Base-by-base conservation (phyloP, 2,888 invertebrate species). In the Epistrophella euchroma region DNA sequence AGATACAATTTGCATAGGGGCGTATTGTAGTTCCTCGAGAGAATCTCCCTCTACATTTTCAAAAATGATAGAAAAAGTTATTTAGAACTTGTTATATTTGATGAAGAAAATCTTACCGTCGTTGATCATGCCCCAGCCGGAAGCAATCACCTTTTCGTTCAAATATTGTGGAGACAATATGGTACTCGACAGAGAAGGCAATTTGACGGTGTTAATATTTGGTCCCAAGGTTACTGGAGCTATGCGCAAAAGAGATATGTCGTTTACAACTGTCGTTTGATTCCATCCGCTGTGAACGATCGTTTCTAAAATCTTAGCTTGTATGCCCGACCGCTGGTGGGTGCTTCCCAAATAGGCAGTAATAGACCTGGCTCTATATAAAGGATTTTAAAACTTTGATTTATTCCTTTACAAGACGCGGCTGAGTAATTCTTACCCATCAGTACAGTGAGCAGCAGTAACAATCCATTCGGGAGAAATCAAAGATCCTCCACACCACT, bases 371-470 rank as follows among this genome's bases (percentile, higher is more conserved):
- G 40, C 52, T 4, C 70, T 71, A 28, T 40, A n/a, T 15, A 71
- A 11, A 37, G 9, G 6, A 11, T 19, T 4, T 6, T 1, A 0
- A 60, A 15, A 4, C 15, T 11, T 15, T 0, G 10, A 0, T 17
- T 6, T 40, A 9, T 22, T 22, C 5, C n/a, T 60, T 2, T 7
- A 37, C 3, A 58, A 13, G 15, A 15, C 7, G 7, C 1, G 3
- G 1, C 22, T 6, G 9, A n/a, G n/a, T 40, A 1, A 40, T 4
- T 19, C 47, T 66, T 47, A 66, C 47, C 66, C 32, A 0, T 88
- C 88, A 2, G 88, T 28, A 89, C 80, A 47, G 89, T 82, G 19
- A 92, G 91, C 86, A 93, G 88, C 75, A 1, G 90, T 90, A 0
- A 90, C 13, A 4, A 90, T 56, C 88, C 88, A 89, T 66, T 88